Base-by-base conservation (phyloP, 2,113 vertebrate species). In the Upupa epops region DNA sequence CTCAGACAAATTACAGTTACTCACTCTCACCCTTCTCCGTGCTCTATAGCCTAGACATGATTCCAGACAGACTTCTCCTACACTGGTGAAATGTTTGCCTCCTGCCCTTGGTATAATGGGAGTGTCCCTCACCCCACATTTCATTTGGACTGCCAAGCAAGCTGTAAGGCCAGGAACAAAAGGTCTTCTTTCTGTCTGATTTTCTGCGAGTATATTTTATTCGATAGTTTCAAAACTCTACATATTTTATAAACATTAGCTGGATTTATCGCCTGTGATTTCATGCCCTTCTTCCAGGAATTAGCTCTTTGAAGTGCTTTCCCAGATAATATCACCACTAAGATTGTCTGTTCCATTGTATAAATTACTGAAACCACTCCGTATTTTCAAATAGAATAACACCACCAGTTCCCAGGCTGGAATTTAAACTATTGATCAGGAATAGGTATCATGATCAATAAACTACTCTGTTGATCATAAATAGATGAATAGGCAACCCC, bases 301-400 rank as follows among this genome's bases (percentile, higher is more conserved):
- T 86, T 70, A 71, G 56, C 40, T 70, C 86, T 95, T 89, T 93
- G 89, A 96, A 93, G 82, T 84, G 31, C 24, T 90, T 94, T 93
- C 32, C 73, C 83, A 90, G 86, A 82, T 86, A 75, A 46, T 71
- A 68, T 72, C 87, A n/a, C n/a, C 77, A 60, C 25, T 51, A 21
- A 55, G n/a, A 64, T 63, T 17, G 34, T 75, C 66, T 79, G 32
- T 59, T 90, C 66, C 49, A 32, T 29, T 90, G n/a, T 55, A 88
- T 42, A 91, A 86, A 45, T 86, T 77, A 60, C 40, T 80, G 71
- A 40, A 45, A 28, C 17, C 26, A 22, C 25, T 56, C 77, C 79
- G 6, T 80, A 85, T 80, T 84, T 84, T 68, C 52, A 60, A 9
- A 80, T 11, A 76, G 59, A 73, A 70, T 83, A 73, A 71, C 37